These are phyloP conservation scores for Chymomyza caudatula DNA, from an alignment of 2,888 invertebrate genomes.

Conservation along the genomic window DNA sequence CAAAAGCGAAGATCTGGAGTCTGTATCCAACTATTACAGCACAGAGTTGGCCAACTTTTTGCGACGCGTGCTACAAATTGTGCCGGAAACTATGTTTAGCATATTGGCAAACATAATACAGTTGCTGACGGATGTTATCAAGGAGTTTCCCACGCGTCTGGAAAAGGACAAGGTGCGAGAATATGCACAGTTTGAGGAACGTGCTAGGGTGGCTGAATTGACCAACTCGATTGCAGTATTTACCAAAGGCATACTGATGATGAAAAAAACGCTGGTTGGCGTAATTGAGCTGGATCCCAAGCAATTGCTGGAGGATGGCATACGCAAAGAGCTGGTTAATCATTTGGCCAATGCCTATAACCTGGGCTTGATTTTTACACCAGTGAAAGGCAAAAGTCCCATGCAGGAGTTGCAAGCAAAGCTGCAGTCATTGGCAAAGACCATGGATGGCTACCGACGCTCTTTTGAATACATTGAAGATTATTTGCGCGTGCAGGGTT, in stretches of 20 bases:
- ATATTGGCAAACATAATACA: slow-evolving; percentile 93
- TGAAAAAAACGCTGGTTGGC: slow-evolving; percentile 96
- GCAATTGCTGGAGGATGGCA: slow-evolving; percentile 94
- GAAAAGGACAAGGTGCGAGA: slow-evolving; percentile 96
- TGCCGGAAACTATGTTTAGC: slow-evolving; percentile 96
- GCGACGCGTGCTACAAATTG: slow-evolving; percentile 95
- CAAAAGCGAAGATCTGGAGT: slow-evolving; percentile 92
- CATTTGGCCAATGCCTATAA: slow-evolving; percentile 87
- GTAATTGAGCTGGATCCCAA: slow-evolving; percentile 96
- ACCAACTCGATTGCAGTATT: slow-evolving; percentile 97
- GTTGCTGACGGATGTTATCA: slow-evolving; percentile 91
- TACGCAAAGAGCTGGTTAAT: slow-evolving; percentile 92
- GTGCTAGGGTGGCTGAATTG: slow-evolving; percentile 92
- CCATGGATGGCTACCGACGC: slow-evolving; percentile 94
- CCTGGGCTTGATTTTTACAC: slow-evolving; percentile 83
- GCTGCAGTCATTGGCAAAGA: slow-evolving; percentile 84
- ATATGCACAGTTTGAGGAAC: slow-evolving; percentile 93
- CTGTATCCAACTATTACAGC: slow-evolving; percentile 94
- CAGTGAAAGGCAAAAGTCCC: slow-evolving; percentile 43
- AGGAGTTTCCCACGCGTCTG: slow-evolving; percentile 94
- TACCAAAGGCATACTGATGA: slow-evolving; percentile 96
- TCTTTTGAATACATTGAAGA: slow-evolving; percentile 99
- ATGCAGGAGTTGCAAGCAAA: slow-evolving; percentile 79
- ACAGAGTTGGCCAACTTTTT: slow-evolving; percentile 95
- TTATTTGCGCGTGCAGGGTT: slow-evolving; percentile 96